Evolutionary conservation across 2,113 vertebrate species (phyloP).

Genomic region (Oreochromis spilurus): DNA sequence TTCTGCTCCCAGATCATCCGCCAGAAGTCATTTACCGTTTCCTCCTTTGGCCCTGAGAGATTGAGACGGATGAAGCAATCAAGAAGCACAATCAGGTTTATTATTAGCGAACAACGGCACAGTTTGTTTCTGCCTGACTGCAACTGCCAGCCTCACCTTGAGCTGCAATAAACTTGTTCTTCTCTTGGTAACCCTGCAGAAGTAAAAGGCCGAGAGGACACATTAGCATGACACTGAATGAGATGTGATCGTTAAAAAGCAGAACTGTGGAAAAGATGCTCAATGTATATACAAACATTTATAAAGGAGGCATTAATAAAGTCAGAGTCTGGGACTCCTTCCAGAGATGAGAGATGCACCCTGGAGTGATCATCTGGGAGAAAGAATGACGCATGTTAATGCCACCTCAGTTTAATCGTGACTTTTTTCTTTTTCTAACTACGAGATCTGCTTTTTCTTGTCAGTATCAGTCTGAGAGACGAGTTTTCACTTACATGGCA

Average conservation of each 20-base stretch:
- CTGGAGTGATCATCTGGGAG: constrained; percentile 92
- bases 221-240: background rate
- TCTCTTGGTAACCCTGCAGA: constrained; percentile 94
- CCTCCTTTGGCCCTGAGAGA: constrained; percentile 91
- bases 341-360: constrained; percentile 88
- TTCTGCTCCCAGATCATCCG: constrained; percentile 99
- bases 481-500: constrained; percentile 83
- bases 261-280: background rate
- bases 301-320: constrained; percentile 98
- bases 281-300: constrained; percentile 78
- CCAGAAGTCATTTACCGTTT: constrained; percentile 98
- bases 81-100: background rate
- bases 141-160: constrained; percentile 79
- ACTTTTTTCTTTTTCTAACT: background rate
- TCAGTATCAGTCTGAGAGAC: background rate
- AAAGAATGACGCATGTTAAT: background rate
- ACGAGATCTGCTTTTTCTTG: background rate
- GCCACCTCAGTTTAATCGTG: background rate
- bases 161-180: constrained; percentile 98
- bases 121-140: background rate
- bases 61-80: background rate
- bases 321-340: constrained; percentile 97
- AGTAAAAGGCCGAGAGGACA: background rate
- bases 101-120: background rate
- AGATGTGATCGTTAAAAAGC: background rate